Evolutionary conservation across 2,797 vertebrate genomes (phyloP), one percentile per base, ranked within the genome.

Genomic region (Echeneis naucrates): DNA sequence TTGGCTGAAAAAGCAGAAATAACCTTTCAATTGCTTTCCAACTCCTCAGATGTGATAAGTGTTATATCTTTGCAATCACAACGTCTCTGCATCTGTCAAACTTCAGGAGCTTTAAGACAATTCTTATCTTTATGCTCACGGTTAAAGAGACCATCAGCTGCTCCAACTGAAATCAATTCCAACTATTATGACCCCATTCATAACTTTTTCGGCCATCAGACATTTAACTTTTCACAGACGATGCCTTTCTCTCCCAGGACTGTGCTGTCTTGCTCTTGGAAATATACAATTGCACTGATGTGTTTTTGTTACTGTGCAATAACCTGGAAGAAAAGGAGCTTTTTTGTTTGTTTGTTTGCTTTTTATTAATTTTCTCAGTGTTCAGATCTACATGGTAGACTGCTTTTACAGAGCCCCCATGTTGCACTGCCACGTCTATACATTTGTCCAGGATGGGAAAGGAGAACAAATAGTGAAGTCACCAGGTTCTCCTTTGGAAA

Each of bases 41-140:
- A 23, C 42, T 72, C 51, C 47, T 73, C 52, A 37, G 56, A 57
- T 57, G 30, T 58, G 50, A 69, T 60, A 21, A 58, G 64, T 61
- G 50, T 54, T 56, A 70, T 70, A 67, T 62, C 56, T 56, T 26
- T 14, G 52, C 50, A 27, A 56, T 68, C 58, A 45, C 32, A 81
- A 58, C 40, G 37, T 48, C 51, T 76, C 64, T 33, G 68, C 69
- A 60, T 13, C 55, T 37, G 47, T 58, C 72, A 54, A 42, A 68
- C 68, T 70, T 37, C 77, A 33, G 76, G 65, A 8, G 1, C 53
- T 66, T 79, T 66, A 4, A 71, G 23, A 78, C 27, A 54, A 51
- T 55, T 44, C 51, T 42, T 27, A 13, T 47, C 40, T 24, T 35
- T 61, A 21, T 48, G 60, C 61, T 57, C 7, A 1, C 11, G 5